A percentile compares a stretch with the other conserved stretches of the same genome.
Conservation (phyloP, 1,140 invertebrate species). For the Apocrypta bakeri region DNA sequence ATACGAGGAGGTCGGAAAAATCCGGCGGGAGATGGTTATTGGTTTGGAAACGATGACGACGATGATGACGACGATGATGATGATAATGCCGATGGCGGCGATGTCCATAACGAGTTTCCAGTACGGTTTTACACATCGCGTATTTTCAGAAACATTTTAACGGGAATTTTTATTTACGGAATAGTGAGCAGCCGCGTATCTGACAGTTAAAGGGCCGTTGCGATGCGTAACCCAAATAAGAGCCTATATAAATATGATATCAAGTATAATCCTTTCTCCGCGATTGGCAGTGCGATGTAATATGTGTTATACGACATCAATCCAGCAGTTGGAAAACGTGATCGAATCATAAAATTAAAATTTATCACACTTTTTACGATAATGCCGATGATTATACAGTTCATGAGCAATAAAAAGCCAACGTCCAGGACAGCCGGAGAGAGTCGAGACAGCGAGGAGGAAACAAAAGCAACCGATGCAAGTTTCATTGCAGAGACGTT, state of each 20-base stretch:
- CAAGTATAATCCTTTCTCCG: neutral
- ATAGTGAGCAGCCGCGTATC: neutral
- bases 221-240: neutral
- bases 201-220: neutral
- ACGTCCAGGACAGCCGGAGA: neutral
- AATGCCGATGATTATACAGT: conserved; percentile 23
- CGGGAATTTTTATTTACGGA: neutral
- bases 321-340: conserved; percentile 16
- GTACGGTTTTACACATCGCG: neutral
- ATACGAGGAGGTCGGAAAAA: conserved; percentile 7
- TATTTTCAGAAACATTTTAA: neutral
- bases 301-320: conserved; percentile 6
- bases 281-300: neutral
- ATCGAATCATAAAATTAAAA: conserved; percentile 27
- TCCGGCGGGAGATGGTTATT: neutral
- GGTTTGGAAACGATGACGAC: neutral
- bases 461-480: neutral
- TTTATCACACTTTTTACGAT: conserved; percentile 23
- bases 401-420: conserved; percentile 18
- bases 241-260: neutral
- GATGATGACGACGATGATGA: neutral
- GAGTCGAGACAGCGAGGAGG: neutral
- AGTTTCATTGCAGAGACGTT: conserved; percentile 35
- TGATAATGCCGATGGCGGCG: neutral
- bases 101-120: neutral